These are phyloP conservation scores for Chalcis sispes DNA, from an alignment of 2,888 invertebrate genomes.

Conservation along the genomic window DNA sequence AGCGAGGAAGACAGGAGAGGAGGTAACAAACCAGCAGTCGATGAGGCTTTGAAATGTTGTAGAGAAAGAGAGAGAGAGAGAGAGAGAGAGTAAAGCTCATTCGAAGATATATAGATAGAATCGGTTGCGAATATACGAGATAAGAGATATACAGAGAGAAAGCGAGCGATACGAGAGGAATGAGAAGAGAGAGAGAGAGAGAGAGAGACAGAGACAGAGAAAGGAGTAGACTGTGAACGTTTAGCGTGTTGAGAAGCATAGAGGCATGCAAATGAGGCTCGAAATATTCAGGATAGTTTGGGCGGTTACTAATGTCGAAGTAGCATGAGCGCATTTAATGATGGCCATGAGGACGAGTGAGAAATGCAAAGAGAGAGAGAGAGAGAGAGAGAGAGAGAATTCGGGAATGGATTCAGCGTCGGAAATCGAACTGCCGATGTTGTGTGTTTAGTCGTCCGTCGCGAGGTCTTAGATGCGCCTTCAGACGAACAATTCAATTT, in stretches of 20 bases:
- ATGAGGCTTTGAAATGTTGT: no score
- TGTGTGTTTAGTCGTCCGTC: slow-evolving; percentile 47
- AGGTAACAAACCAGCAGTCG: no score
- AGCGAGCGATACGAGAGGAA: no score
- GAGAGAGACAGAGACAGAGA: slow-evolving; percentile 10
- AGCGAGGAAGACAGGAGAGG: no score
- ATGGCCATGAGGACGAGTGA: slow-evolving; percentile 26
- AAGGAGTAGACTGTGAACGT: slow-evolving; percentile 22
- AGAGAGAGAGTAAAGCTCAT: no score
- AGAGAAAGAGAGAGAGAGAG: no score
- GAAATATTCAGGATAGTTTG: slow-evolving; percentile 61
- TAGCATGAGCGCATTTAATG: slow-evolving; percentile 49
- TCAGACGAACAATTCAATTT: slow-evolving; percentile 23
- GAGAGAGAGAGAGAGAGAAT: background rate
- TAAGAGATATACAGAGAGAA: no score
- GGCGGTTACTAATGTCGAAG: slow-evolving; percentile 61
- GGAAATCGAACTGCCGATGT: slow-evolving; percentile 18
- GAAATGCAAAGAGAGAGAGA: background rate
- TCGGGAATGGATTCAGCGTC: background rate
- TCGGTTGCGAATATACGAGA: no score
- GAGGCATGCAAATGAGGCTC: slow-evolving; percentile 64
- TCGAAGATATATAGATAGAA: no score
- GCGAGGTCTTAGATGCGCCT: background rate
- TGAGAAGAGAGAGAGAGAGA: no score
- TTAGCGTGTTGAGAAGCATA: slow-evolving; percentile 44